Percentiles rank a stretch among this genome's conserved stretches.
Conservation (phyloP, 1,140 invertebrate genomes). For the Chelonus insularis region DNA sequence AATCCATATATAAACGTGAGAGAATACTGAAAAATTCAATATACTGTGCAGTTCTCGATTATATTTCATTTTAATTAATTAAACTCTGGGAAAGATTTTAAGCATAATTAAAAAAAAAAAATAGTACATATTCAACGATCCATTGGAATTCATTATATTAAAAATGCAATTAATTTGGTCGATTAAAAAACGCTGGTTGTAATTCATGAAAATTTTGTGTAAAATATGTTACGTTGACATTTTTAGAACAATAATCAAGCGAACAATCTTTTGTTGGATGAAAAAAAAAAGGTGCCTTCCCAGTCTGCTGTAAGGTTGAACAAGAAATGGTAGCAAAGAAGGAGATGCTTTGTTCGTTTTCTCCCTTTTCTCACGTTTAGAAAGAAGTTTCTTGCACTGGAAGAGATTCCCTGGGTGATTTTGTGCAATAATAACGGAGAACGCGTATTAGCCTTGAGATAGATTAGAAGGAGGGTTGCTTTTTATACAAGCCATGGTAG, state of each 20-base stretch:
- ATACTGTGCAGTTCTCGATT: too few species aligned
- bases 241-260: not conserved
- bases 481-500: not conserved
- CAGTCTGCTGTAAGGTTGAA: not conserved
- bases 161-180: too few species aligned
- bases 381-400: not conserved
- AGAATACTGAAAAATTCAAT: too few species aligned
- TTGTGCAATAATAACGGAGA: not conserved
- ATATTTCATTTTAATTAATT: too few species aligned
- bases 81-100: too few species aligned
- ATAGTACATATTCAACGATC: too few species aligned
- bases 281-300: not conserved
- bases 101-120: too few species aligned
- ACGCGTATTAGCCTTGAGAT: not conserved
- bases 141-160: too few species aligned
- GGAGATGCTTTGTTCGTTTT: not conserved
- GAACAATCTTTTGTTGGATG: not conserved
- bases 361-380: not conserved
- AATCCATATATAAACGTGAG: too few species aligned
- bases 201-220: too few species aligned
- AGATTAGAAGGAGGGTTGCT: not conserved
- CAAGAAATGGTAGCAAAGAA: not conserved
- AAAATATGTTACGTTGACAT: too few species aligned
- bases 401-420: not conserved
- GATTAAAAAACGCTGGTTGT: too few species aligned